phyloP scores from a whole-genome alignment of 2,113 vertebrate species.

The Cromileptes altivelis region DNA sequence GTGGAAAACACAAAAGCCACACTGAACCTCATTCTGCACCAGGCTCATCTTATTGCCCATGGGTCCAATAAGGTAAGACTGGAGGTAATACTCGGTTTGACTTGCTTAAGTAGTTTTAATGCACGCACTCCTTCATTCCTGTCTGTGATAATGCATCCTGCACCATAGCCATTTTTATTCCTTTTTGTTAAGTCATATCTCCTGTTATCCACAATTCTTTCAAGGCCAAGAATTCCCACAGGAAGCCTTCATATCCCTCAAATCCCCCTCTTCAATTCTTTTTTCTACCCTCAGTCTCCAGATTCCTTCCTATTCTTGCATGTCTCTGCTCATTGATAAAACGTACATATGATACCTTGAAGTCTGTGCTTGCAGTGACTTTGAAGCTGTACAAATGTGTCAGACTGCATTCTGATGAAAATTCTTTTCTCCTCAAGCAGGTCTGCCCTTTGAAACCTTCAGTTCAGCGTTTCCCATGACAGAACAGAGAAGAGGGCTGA shows the following conservation, averaged over 20 bases:
- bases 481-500: slow-evolving; percentile 43
- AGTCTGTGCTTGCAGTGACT: slow-evolving; percentile 55
- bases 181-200: slow-evolving; percentile 39
- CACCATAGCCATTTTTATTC: slow-evolving; percentile 15
- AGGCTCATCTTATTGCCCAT: background rate
- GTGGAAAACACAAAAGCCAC: background rate
- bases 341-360: slow-evolving; percentile 71
- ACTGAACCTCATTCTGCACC: background rate
- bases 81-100: slow-evolving; percentile 23
- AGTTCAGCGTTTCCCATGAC: slow-evolving; percentile 53
- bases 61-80: slow-evolving; percentile 2
- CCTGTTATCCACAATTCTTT: slow-evolving; percentile 28
- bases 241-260: slow-evolving; percentile 14
- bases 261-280: slow-evolving; percentile 5
- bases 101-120: slow-evolving; percentile 23
- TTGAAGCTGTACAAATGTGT: slow-evolving; percentile 70
- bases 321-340: slow-evolving; percentile 57
- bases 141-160: slow-evolving; percentile 7
- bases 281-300: slow-evolving; percentile 5
- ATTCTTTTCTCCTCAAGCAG: slow-evolving; percentile 57
- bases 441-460: slow-evolving; percentile 70
- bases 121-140: slow-evolving; percentile 12
- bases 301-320: slow-evolving; percentile 44
- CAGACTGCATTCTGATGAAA: slow-evolving; percentile 76
- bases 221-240: slow-evolving; percentile 39